Base-by-base conservation (phyloP, 1,140 invertebrate genomes). In the Glossosoma conforme region DNA sequence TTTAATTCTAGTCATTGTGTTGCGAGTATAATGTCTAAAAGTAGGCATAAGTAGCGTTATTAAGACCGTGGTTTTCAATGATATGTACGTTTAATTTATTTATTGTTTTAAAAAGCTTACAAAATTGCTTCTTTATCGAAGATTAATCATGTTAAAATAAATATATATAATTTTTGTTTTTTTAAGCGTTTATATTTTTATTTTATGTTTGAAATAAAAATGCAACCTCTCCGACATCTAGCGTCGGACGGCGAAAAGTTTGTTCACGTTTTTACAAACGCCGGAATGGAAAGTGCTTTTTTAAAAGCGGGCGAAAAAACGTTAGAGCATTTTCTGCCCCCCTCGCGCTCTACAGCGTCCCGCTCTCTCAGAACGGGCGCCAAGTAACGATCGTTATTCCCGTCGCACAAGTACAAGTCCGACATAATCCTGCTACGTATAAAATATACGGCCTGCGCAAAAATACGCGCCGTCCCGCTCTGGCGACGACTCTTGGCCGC, bases 381-480 rank as follows among this genome's bases (percentile, higher is more conserved):
- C 55, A 52, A 57, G 50, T 57, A 57, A 57, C 56, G 56, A 58
- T 58, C 56, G 56, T 49, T 53, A 58, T 54, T 58, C 52, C 47
- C 42, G 55, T 52, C 15, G 35, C 50, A 32, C 41, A 42, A n/a
- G 36, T 38, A 10, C 36, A 19, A 33, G 36, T 17, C 36, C 14
- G 19, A 14, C 44, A 49, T 38, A 52, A 46, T 52, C 32, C 35
- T 52, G 38, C 37, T 46, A 22, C 35, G 43, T 58, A 58, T 52
- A 54, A 58, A 58, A 42, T 37, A 43, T 46, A 19, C 42, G 42
- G n/a, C n/a, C 52, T 58, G 56, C 56, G 56, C 56, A 58, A 58
- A 57, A 58, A 58, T 58, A 47, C 43, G 22, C 50, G 43, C 43
- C 42, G 20, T 58, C 56, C 43, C 52, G 20, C 52, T 58, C 52